Evolutionary conservation across 2,797 vertebrate genomes (phyloP), one percentile per base, ranked within the genome.

Genomic region (Lagorchestes hirsutus): DNA sequence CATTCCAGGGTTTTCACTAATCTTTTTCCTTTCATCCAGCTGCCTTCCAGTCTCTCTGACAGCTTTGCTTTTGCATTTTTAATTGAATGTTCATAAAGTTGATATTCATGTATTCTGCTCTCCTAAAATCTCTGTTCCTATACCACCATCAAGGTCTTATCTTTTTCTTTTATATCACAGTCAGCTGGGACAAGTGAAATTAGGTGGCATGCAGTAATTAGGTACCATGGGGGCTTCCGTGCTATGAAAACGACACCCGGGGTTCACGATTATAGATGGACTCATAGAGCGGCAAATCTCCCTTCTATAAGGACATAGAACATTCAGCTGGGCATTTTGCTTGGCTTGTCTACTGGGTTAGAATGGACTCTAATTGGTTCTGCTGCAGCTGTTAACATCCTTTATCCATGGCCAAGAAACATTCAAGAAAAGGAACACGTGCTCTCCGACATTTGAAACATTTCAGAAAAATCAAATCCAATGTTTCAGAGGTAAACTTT

Each of bases 281-380:
- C 93, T 54, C 96, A 91, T 24, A 95, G 90, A 97, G 97, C 97
- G 95, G 97, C 98, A 98, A 97, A 97, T 97, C 67, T 93, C 97
- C 98, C 98, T 98, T 98, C 98, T 98, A 95, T 96, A 92, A 93
- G 97, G 95, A 95, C 94, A 96, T 74, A 97, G 97, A 96, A 97
- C 96, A 96, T 91, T 97, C 97, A 97, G 97, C 74, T 96, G 94
- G 98, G 98, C 95, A 92, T 97, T 97, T 97, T 95, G 93, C 40
- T 97, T 55, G 95, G 97, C 97, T 97, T 98, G 97, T 98, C 97
- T 97, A 96, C 98, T 97, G 97, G 97, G 94, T 96, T 90, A 98
- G 97, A 98, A 98, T 97, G 97, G 97, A 98, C 98, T 96, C 97
- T 98, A 98, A 98, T 98, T 98, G 97, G 97, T 98, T 97, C 91